Base-by-base conservation (phyloP, 2,888 invertebrate species). In the Melanargia galathea region DNA sequence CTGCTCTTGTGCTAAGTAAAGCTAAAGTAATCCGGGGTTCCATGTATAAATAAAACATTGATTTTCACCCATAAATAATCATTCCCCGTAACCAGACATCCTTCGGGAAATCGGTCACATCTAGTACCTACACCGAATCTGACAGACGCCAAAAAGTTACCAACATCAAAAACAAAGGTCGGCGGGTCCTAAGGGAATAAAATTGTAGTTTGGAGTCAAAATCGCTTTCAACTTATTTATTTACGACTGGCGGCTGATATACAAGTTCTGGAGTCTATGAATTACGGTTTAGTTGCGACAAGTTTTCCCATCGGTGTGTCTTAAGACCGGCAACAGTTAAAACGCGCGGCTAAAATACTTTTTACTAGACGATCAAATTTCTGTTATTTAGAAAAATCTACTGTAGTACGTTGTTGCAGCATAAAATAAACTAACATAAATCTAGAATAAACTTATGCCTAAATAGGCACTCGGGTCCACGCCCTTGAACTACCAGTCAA, bases 221-320 rank as follows among this genome's bases (percentile, higher is more conserved):
- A 57, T 48, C 18, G 57, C 22, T 62, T 52, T 24, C 57, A 45
- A 58, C 16, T 62, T 52, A 58, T 58, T 62, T 62, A 57, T 58
- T 76, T 76, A 75, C 72, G 71, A 71, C 56, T 60, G 52, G 56
- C 63, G 68, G 63, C 68, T 74, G 72, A 73, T 76, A 72, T 70
- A 74, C 73, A 65, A 68, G 58, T 64, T 60, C 61, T 54, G 43
- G 26, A 60, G 66, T 57, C 62, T 52, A 60, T 70, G 73, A 72
- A 69, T 70, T 71, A 69, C 68, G 70, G 60, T 62, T 70, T 67
- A 66, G 63, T 63, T 64, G 13, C 24, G 33, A 45, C 33, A 52
- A 62, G 62, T 58, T 49, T 40, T 8, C 10, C 16, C 43, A 16
- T 48, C 38, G 40, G 13, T 5, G 30, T 18, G 20, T 13, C 24